These are phyloP conservation scores for Hydropsyche tenuis DNA, from an alignment of 1,140 invertebrate genomes.

Conservation along the genomic window DNA sequence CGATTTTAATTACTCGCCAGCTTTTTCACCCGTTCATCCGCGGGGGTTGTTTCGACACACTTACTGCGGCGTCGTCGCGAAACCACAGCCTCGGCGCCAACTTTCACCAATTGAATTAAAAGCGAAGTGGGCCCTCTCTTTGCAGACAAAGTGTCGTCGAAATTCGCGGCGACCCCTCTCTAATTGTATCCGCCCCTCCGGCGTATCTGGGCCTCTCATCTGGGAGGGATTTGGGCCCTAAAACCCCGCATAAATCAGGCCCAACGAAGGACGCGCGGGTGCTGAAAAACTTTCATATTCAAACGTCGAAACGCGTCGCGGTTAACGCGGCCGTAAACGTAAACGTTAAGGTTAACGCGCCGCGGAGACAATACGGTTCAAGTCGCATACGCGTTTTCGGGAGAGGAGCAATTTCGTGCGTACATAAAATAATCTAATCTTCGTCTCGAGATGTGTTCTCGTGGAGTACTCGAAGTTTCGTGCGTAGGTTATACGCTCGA, in stretches of 20 bases:
- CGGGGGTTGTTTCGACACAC: background rate
- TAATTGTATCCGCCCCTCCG: constrained; percentile 10
- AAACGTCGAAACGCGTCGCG: constrained; percentile 15
- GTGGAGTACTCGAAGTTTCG: background rate
- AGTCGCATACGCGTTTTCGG: background rate
- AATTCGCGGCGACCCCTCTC: constrained; percentile 2
- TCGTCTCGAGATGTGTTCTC: background rate
- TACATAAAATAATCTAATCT: constrained; percentile 24
- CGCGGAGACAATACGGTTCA: background rate
- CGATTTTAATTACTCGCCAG: constrained; percentile 16
- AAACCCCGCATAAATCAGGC: constrained; percentile 4
- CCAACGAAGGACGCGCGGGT: background rate
- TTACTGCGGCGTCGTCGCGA: background rate
- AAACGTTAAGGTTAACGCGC: constrained; percentile 2
- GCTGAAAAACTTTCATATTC: constrained; percentile 21
- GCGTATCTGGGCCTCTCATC: constrained; percentile 14
- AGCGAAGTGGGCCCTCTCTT: constrained; percentile 5
- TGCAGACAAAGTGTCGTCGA: constrained; percentile 17
- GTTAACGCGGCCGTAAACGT: constrained; percentile 18
- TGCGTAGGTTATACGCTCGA: background rate
- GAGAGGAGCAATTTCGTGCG: background rate
- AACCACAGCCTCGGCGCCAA: background rate
- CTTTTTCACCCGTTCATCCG: background rate
- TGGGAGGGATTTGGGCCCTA: background rate
- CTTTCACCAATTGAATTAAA: constrained; percentile 19